Base-by-base conservation (phyloP, 2,888 invertebrate species). In the Eucera pruinosa region DNA sequence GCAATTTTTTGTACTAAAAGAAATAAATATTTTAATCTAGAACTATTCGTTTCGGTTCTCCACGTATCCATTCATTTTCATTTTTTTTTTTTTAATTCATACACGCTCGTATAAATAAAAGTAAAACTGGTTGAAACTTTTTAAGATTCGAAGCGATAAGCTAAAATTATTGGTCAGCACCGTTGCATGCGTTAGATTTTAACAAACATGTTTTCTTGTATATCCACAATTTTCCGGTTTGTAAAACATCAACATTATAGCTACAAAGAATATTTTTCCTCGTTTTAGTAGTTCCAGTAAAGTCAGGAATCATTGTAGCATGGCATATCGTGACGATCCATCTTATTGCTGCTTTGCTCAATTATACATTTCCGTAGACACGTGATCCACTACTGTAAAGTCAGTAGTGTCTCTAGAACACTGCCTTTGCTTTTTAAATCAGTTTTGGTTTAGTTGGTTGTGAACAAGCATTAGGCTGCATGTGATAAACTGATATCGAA, bases 101-200 rank as follows among this genome's bases (percentile, higher is more conserved):
- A n/a, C 33, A 33, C 7, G 33, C 33, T 33, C 7, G n/a, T 7
- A 33, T 33, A 33, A 33, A 5, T 33, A 3, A 33, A 33, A 33
- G 33, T 33, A 33, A 33, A 33, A 33, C 7, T 33, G 7, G 33
- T 33, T 7, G 33, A 33, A n/a, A n/a, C n/a, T n/a, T n/a, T n/a
- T 33, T 7, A 33, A 7, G 3, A 33, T 33, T 33, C 3, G 33
- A 5, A 33, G 7, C n/a, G 33, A 6, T 30, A 15, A 15, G n/a
- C 50, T n/a, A 13, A n/a, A 30, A 47, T 1, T 36, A 20, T 18
- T 18, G n/a, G 13, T 33, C 18, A 13, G 5, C n/a, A n/a, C n/a
- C 4, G 6, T 52, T 20, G n/a, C n/a, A 36, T 48, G 39, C 55
- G 15, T 57, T 36, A 66, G 25, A 66, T 7, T 18, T 55, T 47